These are phyloP conservation scores for Andrena minutula DNA, from an alignment of 2,888 invertebrate species.

Conservation along the genomic window DNA sequence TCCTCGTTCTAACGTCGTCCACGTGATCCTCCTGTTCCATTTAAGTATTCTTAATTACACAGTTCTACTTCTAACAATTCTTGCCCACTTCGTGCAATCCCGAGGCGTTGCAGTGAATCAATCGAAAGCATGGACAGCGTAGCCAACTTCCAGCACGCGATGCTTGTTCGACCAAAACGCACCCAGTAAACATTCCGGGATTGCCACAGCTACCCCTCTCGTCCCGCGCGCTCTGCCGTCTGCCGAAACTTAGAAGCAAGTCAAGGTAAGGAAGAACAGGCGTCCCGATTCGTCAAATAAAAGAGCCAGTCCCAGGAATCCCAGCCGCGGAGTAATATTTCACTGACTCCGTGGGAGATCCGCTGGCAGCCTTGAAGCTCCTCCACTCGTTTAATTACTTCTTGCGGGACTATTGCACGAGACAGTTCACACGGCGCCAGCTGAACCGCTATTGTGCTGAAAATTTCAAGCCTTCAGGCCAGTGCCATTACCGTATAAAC, in stretches of 20 bases:
- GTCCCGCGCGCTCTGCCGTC: slow-evolving; percentile 6
- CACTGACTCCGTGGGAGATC: slow-evolving; percentile 16
- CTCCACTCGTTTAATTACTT: slow-evolving; percentile 46
- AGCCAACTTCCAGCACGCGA: not conserved
- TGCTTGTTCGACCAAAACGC: not conserved
- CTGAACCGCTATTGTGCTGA: not conserved
- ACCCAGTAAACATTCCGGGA: slow-evolving; percentile 11
- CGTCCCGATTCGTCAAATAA: slow-evolving; percentile 20
- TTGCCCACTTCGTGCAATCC: not conserved
- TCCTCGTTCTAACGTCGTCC: no score
- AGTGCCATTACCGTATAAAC: not conserved
- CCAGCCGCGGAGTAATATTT: slow-evolving; percentile 37
- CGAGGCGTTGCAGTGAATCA: not conserved
- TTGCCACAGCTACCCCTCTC: not conserved
- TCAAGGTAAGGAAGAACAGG: slow-evolving; percentile 27
- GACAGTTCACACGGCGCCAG: slow-evolving; percentile 7
- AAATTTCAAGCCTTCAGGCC: slow-evolving; percentile 8
- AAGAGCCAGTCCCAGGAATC: not conserved
- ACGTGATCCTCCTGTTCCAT: no score
- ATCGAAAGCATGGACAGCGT: no score
- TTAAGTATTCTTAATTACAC: no score
- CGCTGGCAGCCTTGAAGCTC: not conserved
- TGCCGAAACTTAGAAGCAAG: not conserved
- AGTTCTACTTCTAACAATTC: no score
- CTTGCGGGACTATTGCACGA: slow-evolving; percentile 23